Conservation (phyloP, 2,113 vertebrate species). For the Brienomyrus longianalis region DNA sequence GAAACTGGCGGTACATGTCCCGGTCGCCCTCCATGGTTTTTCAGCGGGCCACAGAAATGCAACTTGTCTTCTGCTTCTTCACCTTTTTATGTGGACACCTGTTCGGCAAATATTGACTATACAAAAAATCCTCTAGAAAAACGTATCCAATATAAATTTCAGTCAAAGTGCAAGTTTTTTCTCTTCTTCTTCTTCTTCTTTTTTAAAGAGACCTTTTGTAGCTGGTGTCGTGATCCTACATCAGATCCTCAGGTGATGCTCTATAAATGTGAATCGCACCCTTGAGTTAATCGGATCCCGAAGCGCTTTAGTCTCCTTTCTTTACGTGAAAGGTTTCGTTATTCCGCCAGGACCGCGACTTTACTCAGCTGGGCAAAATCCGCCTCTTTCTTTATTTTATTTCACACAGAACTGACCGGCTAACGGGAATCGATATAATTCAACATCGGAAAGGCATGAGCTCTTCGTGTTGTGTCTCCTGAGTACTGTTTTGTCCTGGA, state of each 20-base stretch:
- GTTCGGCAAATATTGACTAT: conserved; percentile 47
- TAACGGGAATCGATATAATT: neutral
- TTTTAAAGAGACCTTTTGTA: neutral
- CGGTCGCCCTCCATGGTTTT: conserved; percentile 72
- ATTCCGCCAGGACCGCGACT: conserved; percentile 59
- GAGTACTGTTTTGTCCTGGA: conserved; percentile 25
- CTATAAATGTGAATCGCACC: conserved; percentile 28
- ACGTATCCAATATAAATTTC: neutral
- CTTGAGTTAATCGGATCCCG: conserved; percentile 34
- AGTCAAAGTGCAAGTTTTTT: neutral
- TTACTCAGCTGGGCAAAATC: conserved; percentile 33
- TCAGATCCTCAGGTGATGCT: conserved; percentile 31
- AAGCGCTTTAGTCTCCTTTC: conserved; percentile 42
- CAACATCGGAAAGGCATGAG: conserved; percentile 3
- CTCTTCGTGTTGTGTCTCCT: neutral
- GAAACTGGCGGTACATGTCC: conserved; percentile 79
- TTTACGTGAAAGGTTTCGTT: conserved; percentile 50
- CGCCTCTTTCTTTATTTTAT: conserved; percentile 7
- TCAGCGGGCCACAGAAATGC: conserved; percentile 37
- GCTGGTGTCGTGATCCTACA: conserved; percentile 8
- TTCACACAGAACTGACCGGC: conserved; percentile 6
- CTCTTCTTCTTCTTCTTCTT: neutral
- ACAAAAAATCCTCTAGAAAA: neutral
- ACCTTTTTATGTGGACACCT: conserved; percentile 50
- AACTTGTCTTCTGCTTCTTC: conserved; percentile 43